Evolutionary conservation across 2,797 vertebrate species (phyloP).

Genomic region (Trachops cirrhosus): DNA sequence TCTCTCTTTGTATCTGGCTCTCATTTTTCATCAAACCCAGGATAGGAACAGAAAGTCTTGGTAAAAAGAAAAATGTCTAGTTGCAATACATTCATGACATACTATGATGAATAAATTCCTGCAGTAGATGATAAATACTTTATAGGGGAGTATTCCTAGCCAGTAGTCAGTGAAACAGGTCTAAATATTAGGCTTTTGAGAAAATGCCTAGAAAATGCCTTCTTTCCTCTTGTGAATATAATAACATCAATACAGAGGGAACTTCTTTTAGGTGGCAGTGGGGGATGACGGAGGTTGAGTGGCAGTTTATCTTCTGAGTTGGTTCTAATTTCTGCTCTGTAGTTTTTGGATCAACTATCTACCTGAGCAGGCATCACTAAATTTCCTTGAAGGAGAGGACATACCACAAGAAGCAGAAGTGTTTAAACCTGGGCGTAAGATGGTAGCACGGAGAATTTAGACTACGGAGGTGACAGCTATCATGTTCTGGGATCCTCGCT

Average conservation of each 20-base stretch:
- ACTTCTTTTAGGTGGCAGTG: not conserved
- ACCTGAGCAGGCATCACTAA: not conserved
- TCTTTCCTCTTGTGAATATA: not conserved
- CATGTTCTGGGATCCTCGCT: not conserved
- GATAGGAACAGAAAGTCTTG: slow-evolving; percentile 6
- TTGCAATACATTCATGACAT: not conserved
- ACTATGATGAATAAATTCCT: not conserved
- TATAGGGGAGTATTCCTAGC: not conserved
- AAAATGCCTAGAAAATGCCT: not conserved
- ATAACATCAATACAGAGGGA: not conserved
- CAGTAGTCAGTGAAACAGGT: not conserved
- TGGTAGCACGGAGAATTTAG: not conserved
- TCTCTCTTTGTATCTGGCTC: not conserved
- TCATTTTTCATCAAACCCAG: slow-evolving; percentile 1
- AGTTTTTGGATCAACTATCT: not conserved
- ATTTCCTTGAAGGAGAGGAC: not conserved
- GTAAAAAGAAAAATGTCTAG: slow-evolving; percentile 21
- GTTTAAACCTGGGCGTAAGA: not conserved
- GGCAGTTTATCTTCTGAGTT: not conserved
- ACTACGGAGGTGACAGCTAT: not conserved
- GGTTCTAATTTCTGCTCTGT: not conserved
- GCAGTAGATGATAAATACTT: not conserved
- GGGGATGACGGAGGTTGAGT: not conserved
- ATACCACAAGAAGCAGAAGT: accelerated
- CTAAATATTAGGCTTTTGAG: not conserved